Evolutionary conservation across 2,888 invertebrate genomes (phyloP), one percentile per base, ranked within the genome.

Genomic region (Vannuccia rotundouncinata): DNA sequence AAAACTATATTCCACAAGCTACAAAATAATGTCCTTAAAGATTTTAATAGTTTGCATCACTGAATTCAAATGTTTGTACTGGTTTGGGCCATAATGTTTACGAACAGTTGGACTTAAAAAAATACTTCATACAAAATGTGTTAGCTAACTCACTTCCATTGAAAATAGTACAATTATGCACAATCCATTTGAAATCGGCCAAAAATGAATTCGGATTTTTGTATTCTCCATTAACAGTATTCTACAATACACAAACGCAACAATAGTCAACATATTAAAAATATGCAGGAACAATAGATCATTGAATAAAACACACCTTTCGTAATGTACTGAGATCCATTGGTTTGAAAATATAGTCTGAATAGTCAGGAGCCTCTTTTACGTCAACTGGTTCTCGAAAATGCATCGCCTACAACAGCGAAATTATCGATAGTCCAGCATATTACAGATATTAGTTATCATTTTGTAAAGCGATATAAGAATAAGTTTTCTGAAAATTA

Each of bases 131-230:
- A n/a, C n/a, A n/a, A n/a, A n/a, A n/a, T n/a, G n/a, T n/a, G n/a
- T n/a, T n/a, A n/a, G n/a, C n/a, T n/a, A n/a, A 90, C 92, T 91
- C 90, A 93, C 95, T 91, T 85, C 94, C 92, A 89, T 94, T 95
- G 86, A 93, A 95, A 82, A 95, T 92, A 81, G 93, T 92, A 85
- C 94, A 93, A 88, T 96, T 95, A 87, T 96, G 96, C 78, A 94
- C 90, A 85, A 97, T 93, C 95, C 95, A 96, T 87, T 94, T 94
- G 5, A 92, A 92, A 88, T 96, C 96, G 0, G 93, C 92, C 80
- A 93, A 90, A 88, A 96, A 95, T 0, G 94, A 93, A 85, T 94
- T 94, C 0, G 94, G 93, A 86, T 5, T 66, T 22, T 22, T 22
- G 22, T 66, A 66, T 93, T 94, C 17, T 13, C 93, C 93, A 88